Conservation (phyloP, 2,113 vertebrate genomes). For the Pygoscelis antarcticus region DNA sequence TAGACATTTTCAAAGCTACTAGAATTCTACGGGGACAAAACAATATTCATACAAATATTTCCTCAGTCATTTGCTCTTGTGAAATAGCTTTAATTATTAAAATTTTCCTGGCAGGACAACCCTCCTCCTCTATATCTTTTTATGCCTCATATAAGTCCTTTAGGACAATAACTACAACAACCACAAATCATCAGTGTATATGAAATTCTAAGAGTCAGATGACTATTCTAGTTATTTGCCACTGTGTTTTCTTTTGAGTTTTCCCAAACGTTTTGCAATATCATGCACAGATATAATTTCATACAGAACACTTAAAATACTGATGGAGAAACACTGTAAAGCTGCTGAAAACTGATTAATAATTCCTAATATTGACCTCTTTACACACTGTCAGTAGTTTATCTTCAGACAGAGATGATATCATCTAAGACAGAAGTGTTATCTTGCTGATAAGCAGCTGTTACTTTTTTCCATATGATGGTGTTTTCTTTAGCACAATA, state of each 20-base stretch:
- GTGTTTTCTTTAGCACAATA: neutral
- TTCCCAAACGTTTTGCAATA: neutral
- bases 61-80: neutral
- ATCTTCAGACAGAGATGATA: neutral
- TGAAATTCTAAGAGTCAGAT: neutral
- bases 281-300: neutral
- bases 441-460: neutral
- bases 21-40: neutral
- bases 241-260: neutral
- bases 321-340: neutral
- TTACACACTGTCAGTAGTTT: neutral
- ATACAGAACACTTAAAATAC: neutral
- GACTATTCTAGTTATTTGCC: neutral
- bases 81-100: slow-evolving; percentile 26
- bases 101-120: slow-evolving; percentile 23
- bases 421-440: neutral
- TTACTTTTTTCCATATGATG: neutral
- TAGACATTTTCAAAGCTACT: neutral
- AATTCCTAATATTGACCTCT: neutral
- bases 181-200: neutral
- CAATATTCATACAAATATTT: neutral
- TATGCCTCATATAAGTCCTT: neutral
- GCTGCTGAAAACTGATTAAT: neutral
- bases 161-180: neutral
- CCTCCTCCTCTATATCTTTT: neutral